Conservation (phyloP, 2,113 vertebrate genomes). For the Gymnocephalus cernua region DNA sequence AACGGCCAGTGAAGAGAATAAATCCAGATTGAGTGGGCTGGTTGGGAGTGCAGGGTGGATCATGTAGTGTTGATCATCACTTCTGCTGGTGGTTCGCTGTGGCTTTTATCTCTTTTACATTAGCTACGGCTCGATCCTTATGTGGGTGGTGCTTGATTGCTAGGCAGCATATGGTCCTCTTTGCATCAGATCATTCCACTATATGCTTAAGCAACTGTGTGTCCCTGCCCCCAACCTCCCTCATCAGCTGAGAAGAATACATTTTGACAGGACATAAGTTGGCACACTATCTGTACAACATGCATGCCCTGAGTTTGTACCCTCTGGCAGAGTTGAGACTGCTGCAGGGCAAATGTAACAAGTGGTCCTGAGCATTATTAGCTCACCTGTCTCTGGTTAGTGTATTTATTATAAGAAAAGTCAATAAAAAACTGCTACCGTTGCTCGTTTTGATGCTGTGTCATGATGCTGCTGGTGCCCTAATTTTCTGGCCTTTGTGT, state of each 20-base stretch:
- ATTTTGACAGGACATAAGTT: conserved; percentile 43
- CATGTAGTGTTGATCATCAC: conserved; percentile 62
- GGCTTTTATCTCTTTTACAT: conserved; percentile 79
- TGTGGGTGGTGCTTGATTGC: conserved; percentile 79
- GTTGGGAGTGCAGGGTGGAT: conserved; percentile 64
- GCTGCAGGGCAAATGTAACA: conserved; percentile 28
- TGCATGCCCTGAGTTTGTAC: conserved; percentile 11
- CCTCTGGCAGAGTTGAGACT: conserved; percentile 9
- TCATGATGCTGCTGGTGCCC: neutral
- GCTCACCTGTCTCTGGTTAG: neutral
- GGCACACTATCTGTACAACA: conserved; percentile 19
- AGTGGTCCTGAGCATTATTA: neutral
- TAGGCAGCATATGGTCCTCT: conserved; percentile 77
- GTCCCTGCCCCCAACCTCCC: conserved; percentile 52
- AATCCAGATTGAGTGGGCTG: conserved; percentile 75
- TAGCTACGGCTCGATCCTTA: conserved; percentile 63
- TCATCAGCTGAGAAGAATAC: conserved; percentile 42
- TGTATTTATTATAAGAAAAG: neutral
- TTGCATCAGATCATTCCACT: conserved; percentile 70
- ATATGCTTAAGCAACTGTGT: conserved; percentile 57
- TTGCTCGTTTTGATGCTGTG: neutral
- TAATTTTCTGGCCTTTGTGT: neutral
- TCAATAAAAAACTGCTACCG: neutral
- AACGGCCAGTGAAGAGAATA: conserved; percentile 48
- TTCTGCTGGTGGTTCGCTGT: conserved; percentile 61